phyloP scores from a whole-genome alignment of 2,888 invertebrate species.

The Amphipyra berbera region DNA sequence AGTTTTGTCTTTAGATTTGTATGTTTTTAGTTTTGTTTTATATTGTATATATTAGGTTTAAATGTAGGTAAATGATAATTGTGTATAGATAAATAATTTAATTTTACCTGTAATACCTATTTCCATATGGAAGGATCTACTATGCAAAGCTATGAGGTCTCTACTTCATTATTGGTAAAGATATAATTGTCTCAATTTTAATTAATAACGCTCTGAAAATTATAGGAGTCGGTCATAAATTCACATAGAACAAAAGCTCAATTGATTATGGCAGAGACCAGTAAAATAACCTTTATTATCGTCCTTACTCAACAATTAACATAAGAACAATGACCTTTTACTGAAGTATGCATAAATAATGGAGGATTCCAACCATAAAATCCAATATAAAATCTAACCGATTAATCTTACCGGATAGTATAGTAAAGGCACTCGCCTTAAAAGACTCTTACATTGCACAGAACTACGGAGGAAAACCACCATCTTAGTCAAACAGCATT shows the following conservation, averaged over 20 bases:
- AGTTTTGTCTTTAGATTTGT: too few species aligned
- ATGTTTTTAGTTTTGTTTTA: too few species aligned
- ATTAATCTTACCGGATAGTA: conserved; percentile 24
- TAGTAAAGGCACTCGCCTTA: conserved; percentile 22
- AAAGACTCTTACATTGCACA: conserved; percentile 24
- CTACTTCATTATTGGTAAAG: too few species aligned
- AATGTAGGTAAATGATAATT: too few species aligned
- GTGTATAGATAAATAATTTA: too few species aligned
- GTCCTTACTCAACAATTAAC: conserved; percentile 20
- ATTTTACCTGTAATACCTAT: too few species aligned
- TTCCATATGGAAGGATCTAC: too few species aligned
- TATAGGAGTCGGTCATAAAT: too few species aligned
- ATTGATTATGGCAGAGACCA: conserved; percentile 12
- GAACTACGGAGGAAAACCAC: conserved; percentile 23
- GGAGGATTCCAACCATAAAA: conserved; percentile 4
- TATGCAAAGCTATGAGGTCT: too few species aligned
- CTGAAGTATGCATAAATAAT: conserved; percentile 1
- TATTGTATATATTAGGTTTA: too few species aligned
- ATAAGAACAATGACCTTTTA: conserved; percentile 38
- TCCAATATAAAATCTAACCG: conserved; percentile 14
- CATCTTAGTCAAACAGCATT: conserved; percentile 51
- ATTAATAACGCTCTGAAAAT: too few species aligned
- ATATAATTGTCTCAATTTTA: too few species aligned
- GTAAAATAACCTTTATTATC: conserved; percentile 22
- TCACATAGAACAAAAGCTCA: conserved; percentile 5